Conservation (phyloP, 2,797 vertebrate species). For the Rousettus madagascariensis region DNA sequence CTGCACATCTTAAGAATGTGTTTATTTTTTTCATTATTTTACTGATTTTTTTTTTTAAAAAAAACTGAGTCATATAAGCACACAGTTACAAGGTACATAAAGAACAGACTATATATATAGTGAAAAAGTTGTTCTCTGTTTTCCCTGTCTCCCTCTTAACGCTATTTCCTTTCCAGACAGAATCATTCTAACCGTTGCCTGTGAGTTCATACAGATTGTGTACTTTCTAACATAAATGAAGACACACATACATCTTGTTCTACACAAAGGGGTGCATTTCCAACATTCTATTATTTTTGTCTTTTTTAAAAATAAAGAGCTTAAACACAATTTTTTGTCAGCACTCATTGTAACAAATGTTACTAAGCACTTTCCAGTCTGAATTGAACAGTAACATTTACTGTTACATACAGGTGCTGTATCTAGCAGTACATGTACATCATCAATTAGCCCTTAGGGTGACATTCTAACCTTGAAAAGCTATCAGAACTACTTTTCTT, state of each 20-base stretch:
- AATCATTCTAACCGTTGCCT: neutral
- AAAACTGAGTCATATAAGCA: neutral
- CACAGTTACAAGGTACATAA: neutral
- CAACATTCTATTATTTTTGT: neutral
- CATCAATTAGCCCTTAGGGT: neutral
- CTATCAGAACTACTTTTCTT: neutral
- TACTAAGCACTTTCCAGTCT: neutral
- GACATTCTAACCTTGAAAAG: neutral
- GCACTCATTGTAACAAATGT: neutral
- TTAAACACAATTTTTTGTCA: neutral
- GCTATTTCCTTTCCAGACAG: neutral
- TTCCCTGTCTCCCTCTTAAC: neutral
- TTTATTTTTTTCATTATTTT: neutral
- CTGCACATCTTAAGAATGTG: neutral
- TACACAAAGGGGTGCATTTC: neutral
- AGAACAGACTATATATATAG: neutral
- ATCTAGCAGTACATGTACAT: neutral
- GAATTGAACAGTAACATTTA: neutral
- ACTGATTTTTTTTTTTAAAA: neutral
- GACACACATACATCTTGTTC: neutral
- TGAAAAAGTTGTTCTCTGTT: neutral
- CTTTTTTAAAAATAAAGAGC: constrained; percentile 24
- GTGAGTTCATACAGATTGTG: neutral
- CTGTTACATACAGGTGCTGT: neutral
- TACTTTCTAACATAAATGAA: neutral